Percentiles rank a stretch among this genome's conserved stretches.
Conservation (phyloP, 2,888 invertebrate species). For the Hemicrepidius hirtus region DNA sequence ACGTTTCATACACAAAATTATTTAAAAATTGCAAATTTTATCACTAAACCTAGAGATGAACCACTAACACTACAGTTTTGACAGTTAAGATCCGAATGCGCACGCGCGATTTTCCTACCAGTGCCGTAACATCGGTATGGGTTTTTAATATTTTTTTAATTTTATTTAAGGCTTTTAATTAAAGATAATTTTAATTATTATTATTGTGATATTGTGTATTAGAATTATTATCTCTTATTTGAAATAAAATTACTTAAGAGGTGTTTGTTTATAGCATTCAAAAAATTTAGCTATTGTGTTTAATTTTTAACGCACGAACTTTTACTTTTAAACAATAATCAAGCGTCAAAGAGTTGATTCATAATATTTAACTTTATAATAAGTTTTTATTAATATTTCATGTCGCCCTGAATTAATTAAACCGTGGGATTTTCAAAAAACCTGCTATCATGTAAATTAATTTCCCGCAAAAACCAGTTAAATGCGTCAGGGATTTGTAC, state of each 20-base stretch:
- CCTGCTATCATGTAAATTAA: constrained; percentile 10
- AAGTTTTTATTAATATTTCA: neutral
- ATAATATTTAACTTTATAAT: constrained; percentile 1
- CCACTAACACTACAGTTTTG: constrained; percentile 23
- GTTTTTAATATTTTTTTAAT: no score
- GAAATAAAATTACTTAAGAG: neutral
- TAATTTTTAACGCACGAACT: constrained; percentile 5
- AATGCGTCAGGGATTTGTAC: constrained; percentile 3
- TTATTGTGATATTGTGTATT: no score
- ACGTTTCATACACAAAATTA: constrained; percentile 15
- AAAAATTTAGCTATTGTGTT: neutral
- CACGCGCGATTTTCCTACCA: neutral
- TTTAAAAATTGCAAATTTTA: constrained; percentile 12
- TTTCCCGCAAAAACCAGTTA: constrained; percentile 7
- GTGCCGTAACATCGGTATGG: neutral
- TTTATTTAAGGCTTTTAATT: no score
- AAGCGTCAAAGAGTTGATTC: neutral
- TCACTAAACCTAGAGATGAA: constrained; percentile 15
- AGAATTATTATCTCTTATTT: neutral
- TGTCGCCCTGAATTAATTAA: constrained; percentile 13
- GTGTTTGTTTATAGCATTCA: no score
- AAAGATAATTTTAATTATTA: no score
- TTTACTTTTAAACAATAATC: constrained; percentile 3
- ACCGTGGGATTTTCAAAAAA: constrained; percentile 23
- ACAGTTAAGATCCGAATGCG: constrained; percentile 7